phyloP scores from a whole-genome alignment of 2,888 invertebrate species.

The Pseudococcus jackbeardsleyi region DNA sequence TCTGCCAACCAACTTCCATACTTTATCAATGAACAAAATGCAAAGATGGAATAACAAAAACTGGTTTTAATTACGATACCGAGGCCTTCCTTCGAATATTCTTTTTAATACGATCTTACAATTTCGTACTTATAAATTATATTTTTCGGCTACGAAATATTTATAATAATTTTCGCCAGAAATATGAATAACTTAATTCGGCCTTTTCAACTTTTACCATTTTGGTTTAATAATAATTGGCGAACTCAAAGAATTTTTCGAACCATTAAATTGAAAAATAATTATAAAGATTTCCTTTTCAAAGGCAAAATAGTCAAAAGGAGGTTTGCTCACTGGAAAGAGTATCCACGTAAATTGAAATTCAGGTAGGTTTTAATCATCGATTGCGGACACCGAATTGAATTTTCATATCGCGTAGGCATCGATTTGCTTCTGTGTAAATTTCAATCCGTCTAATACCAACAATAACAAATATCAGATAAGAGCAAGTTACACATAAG shows the following conservation, averaged over 20 bases:
- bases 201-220: not conserved
- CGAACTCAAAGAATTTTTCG: not conserved
- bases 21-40: not conserved
- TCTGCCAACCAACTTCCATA: not conserved
- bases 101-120: not conserved
- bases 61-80: slow-evolving; percentile 14
- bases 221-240: not conserved
- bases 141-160: not conserved
- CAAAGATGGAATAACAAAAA: not conserved
- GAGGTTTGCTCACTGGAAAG: too few relatives aligned
- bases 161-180: not conserved
- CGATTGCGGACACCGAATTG: not conserved
- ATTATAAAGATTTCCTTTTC: not conserved
- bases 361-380: slow-evolving; percentile 1
- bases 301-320: not conserved
- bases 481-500: slow-evolving; percentile 21
- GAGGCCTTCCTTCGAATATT: not conserved
- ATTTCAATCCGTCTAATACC: slow-evolving; percentile 1
- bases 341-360: not conserved
- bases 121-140: not conserved
- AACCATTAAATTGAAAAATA: not conserved
- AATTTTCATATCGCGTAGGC: not conserved
- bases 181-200: not conserved
- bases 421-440: not conserved
- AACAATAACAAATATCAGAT: slow-evolving; percentile 18